These are phyloP conservation scores for Lerema accius DNA, from an alignment of 1,140 invertebrate species.

Conservation along the genomic window DNA sequence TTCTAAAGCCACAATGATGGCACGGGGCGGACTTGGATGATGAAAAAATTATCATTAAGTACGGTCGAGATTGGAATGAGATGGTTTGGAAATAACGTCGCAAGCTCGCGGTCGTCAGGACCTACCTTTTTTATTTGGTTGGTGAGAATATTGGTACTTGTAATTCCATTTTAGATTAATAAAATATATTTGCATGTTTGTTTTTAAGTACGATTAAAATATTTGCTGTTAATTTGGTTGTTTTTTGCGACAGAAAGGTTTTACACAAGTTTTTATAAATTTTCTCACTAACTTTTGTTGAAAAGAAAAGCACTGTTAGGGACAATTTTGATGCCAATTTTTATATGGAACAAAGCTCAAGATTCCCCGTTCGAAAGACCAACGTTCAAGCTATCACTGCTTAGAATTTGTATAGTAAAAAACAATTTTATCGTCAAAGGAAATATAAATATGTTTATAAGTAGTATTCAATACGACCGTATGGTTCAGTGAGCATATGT, in stretches of 20 bases:
- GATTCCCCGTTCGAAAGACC: too few relatives aligned
- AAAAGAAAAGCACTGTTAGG: too few relatives aligned
- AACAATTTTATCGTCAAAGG: slow-evolving; percentile 32
- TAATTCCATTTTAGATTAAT: neutral
- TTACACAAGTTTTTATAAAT: too few relatives aligned
- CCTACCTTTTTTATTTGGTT: slow-evolving; percentile 19
- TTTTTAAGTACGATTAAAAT: too few relatives aligned
- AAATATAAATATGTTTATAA: slow-evolving; percentile 26
- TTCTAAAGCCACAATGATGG: slow-evolving; percentile 22
- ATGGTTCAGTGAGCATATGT: slow-evolving; percentile 56
- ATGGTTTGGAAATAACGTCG: slow-evolving; percentile 54
- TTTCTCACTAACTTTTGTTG: too few relatives aligned
- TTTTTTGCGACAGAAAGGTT: too few relatives aligned
- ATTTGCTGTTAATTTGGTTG: too few relatives aligned
- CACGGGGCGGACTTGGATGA: slow-evolving; percentile 41
- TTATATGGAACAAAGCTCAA: too few relatives aligned
- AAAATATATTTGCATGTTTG: too few relatives aligned
- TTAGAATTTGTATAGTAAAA: slow-evolving; percentile 20
- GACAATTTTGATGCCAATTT: too few relatives aligned
- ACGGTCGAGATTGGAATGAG: slow-evolving; percentile 59
- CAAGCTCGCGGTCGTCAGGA: slow-evolving; percentile 39
- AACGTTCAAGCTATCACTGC: too few relatives aligned
- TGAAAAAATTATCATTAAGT: slow-evolving; percentile 58
- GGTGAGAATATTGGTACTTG: neutral
- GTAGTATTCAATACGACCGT: slow-evolving; percentile 40